Base-by-base conservation (phyloP, 2,797 vertebrate genomes). In the Labroides dimidiatus region DNA sequence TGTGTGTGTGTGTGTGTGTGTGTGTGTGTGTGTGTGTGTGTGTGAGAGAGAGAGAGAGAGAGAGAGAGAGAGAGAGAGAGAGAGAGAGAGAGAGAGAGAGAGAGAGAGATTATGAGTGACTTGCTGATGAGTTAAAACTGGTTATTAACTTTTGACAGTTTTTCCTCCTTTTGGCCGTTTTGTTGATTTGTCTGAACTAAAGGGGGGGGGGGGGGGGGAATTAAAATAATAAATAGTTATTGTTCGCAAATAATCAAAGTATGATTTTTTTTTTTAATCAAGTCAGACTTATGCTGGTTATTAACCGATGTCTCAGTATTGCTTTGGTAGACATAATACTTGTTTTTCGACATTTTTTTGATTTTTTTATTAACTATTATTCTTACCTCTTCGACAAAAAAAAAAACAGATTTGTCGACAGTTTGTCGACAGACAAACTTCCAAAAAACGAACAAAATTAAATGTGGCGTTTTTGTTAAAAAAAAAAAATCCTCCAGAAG, bases 1-100 rank as follows among this genome's bases (percentile, higher is more conserved):
- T 59, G 68, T 51, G 30, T 30, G 59, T 21, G 60, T 47, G 56
- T 60, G 47, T 64, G 71, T 62, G 43, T 11, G 24, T 36, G 61
- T 49, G 63, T 48, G 48, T 66, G 67, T 60, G 39, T 27, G 24
- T 27, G 24, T 27, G 24, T 27, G 24, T 27, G 24, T 27, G 24
- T 27, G 24, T 27, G 24, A 3, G 24, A n/a, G n/a, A n/a, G n/a
- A n/a, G n/a, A n/a, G n/a, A n/a, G n/a, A n/a, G n/a, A n/a, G n/a
- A n/a, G n/a, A n/a, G n/a, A n/a, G n/a, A n/a, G n/a, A n/a, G n/a
- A n/a, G n/a, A n/a, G n/a, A n/a, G n/a, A n/a, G n/a, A n/a, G n/a
- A n/a, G n/a, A n/a, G n/a, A n/a, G n/a, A n/a, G n/a, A n/a, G n/a
- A n/a, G n/a, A n/a, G n/a, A n/a, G n/a, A n/a, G n/a, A n/a, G 24